These are phyloP conservation scores for Athene cunicularia DNA, from an alignment of 2,113 vertebrate genomes.

Conservation along the genomic window DNA sequence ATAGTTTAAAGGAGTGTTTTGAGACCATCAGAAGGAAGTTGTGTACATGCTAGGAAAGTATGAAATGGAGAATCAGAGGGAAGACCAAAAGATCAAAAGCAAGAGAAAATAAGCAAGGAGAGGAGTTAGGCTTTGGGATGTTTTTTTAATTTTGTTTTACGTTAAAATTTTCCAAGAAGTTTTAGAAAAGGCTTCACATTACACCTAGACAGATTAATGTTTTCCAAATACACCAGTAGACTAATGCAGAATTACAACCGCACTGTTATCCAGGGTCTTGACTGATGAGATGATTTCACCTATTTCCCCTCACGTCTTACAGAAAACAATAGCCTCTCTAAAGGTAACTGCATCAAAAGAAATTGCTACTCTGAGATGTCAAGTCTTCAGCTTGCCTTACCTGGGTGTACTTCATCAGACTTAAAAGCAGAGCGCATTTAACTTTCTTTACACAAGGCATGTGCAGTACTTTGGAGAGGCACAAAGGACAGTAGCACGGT, in stretches of 20 bases:
- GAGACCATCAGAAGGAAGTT: not conserved
- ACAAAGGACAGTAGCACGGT: not conserved
- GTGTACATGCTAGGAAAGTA: not conserved
- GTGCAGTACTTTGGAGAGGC: not conserved
- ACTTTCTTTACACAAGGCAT: not conserved
- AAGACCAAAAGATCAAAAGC: not conserved
- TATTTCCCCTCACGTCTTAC: not conserved
- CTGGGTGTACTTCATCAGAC: not conserved
- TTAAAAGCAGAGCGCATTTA: not conserved
- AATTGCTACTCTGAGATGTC: not conserved
- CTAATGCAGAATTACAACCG: not conserved
- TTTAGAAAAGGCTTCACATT: not conserved
- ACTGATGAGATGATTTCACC: not conserved
- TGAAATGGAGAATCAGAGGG: not conserved
- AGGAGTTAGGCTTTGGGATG: not conserved
- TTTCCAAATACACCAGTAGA: not conserved
- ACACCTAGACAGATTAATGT: not conserved
- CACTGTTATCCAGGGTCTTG: not conserved
- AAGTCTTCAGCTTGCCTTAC: not conserved
- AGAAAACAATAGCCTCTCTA: constrained; percentile 13
- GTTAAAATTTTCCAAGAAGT: not conserved
- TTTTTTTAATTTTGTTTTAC: not conserved
- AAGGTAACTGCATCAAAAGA: constrained; percentile 26
- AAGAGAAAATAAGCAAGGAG: not conserved
- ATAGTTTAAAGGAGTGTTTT: not conserved